phyloP scores from a whole-genome alignment of 2,797 vertebrate species.

The Fistularia tabacaria region DNA sequence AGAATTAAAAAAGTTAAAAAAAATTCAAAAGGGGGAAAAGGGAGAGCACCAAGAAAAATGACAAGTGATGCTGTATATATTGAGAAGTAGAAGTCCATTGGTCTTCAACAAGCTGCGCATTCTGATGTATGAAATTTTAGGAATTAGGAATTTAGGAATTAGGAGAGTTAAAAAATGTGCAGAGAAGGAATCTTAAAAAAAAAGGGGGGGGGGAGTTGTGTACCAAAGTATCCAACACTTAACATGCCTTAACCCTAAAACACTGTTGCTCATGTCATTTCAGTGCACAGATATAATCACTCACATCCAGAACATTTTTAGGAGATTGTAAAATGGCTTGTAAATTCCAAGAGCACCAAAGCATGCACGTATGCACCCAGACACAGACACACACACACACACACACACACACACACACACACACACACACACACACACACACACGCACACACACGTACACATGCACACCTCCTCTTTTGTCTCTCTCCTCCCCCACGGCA shows the following conservation, averaged over 20 bases:
- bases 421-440: neutral
- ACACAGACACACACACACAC: neutral
- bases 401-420: neutral
- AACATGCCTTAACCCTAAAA: neutral
- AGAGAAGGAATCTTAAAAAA: too few species aligned
- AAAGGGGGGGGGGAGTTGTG: too few species aligned
- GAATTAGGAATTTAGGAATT: too few species aligned
- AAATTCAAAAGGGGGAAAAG: too few species aligned
- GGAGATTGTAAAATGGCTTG: constrained; percentile 38
- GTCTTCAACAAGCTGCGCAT: too few species aligned
- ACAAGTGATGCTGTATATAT: too few species aligned
- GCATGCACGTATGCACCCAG: neutral
- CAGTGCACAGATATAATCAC: neutral
- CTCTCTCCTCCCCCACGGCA: neutral
- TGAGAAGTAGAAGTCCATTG: too few species aligned
- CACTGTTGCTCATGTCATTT: neutral
- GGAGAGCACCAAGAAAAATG: too few species aligned
- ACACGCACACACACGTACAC: neutral
- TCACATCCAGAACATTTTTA: constrained; percentile 16
- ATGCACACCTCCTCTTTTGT: neutral
- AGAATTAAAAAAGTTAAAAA: too few species aligned
- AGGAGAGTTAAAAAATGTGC: too few species aligned
- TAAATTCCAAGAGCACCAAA: constrained; percentile 49
- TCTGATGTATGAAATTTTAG: too few species aligned
- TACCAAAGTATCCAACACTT: neutral